phyloP scores from a whole-genome alignment of 2,113 vertebrate genomes.

The Takifugu bimaculatus region DNA sequence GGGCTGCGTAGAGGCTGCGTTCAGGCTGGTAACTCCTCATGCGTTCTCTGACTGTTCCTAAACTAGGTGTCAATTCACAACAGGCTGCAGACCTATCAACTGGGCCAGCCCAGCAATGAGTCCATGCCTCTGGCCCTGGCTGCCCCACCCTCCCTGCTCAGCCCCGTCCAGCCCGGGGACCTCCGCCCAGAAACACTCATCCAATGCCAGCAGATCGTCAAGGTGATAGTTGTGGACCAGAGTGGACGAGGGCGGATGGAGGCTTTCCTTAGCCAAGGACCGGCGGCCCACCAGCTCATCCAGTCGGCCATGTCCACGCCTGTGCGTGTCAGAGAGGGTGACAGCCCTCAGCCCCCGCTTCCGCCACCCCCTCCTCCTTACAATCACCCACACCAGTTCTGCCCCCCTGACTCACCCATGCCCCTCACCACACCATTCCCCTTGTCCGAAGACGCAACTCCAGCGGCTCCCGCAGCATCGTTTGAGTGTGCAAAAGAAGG shows the following conservation, averaged over 20 bases:
- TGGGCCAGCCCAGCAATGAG: conserved; percentile 75
- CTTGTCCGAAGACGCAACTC: conserved; percentile 83
- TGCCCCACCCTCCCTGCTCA: conserved; percentile 79
- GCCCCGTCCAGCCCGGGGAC: conserved; percentile 69
- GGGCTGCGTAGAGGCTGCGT: conserved; percentile 80
- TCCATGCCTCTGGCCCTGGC: conserved; percentile 66
- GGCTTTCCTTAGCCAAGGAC: conserved; percentile 91
- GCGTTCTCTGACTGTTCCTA: conserved; percentile 99
- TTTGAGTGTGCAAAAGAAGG: conserved; percentile 55
- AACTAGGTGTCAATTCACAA: conserved; percentile 99
- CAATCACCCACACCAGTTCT: conserved; percentile 96
- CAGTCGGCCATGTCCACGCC: conserved; percentile 88
- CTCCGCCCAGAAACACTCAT: conserved; percentile 92
- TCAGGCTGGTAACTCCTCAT: conserved; percentile 98
- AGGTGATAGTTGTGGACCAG: conserved; percentile 98
- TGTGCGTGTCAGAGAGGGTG: conserved; percentile 78
- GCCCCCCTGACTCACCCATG: conserved; percentile 88
- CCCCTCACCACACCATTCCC: conserved; percentile 71
- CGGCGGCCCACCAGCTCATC: conserved; percentile 84
- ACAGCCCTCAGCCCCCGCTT: conserved; percentile 86
- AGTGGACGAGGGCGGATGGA: conserved; percentile 90
- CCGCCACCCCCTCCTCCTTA: conserved; percentile 94
- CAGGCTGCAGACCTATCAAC: conserved; percentile 99
- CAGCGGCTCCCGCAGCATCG: conserved; percentile 90
- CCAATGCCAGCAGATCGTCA: conserved; percentile 99